Evolutionary conservation across 2,113 vertebrate genomes (phyloP), one percentile per base, ranked within the genome.

Genomic region (Crypturellus undulatus): DNA sequence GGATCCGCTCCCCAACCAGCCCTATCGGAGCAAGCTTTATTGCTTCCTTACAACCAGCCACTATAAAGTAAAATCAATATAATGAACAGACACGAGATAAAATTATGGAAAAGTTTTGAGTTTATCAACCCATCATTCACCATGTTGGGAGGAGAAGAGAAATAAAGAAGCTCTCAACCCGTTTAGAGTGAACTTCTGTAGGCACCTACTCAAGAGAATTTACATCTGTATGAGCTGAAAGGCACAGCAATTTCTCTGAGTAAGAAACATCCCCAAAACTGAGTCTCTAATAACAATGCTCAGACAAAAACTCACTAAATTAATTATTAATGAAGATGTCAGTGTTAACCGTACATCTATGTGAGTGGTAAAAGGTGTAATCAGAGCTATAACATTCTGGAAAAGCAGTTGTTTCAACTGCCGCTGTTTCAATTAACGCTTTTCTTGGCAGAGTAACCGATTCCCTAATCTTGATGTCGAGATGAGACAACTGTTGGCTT

Each of bases 361-460:
- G 12, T 38, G 59, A 28, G 40, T 12, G 36, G 62, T 38, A 86
- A 43, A 71, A 89, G 69, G 75, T n/a, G 26, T 28, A 62, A 89
- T 84, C 63, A 51, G 34, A 14, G 14, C 63, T 47, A 21, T 26
- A 54, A 9, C 70, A 56, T 51, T 87, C 80, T 67, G 82, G 52
- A 58, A 4, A 79, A 38, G 52, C 86, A 91, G 84, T 62, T 92
- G 60, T 68, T 90, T 68, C 40, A 86, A 75, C 65, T 12, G 58
- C 56, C 81, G 73, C 32, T 71, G 65, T 40, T 69, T 49, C 89
- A 91, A 67, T 93, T 93, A 90, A 90, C 86, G 62, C 47, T 17
- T 79, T 82, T 81, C 89, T 93, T 92, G 91, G 87, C 91, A 65
- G 69, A 82, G 84, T 62, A 49, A 69, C 75, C 5, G 8, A 42